Conservation (phyloP, 23 tunicate genomes). For the Clavelina lepadiformis region DNA sequence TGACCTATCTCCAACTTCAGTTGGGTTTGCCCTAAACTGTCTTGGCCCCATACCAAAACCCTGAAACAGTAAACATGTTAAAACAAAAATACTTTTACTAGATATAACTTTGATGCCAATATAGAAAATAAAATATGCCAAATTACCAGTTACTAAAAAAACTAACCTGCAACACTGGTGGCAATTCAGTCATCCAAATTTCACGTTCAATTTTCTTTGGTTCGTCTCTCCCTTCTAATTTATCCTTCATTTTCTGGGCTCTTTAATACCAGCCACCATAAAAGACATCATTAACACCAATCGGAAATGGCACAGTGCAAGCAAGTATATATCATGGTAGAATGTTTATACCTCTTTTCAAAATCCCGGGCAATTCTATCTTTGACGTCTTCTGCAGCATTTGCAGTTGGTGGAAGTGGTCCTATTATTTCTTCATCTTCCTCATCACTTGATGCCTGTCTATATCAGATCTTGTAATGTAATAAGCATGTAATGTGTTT, state of each 20-base stretch:
- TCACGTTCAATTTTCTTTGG: constrained; percentile 75
- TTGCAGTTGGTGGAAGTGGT: constrained; percentile 50
- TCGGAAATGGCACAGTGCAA: no score
- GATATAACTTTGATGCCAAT: background rate
- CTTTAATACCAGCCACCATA: constrained; percentile 11
- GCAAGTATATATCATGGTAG: no score
- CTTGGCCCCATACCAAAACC: constrained; percentile 82
- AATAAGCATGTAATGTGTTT: no score
- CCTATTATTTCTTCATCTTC: constrained; percentile 58
- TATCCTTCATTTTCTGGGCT: constrained; percentile 76
- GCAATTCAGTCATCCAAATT: constrained; percentile 94
- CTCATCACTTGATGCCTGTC: constrained; percentile 13
- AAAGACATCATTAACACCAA: background rate
- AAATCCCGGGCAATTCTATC: constrained; percentile 38
- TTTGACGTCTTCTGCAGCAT: constrained; percentile 2
- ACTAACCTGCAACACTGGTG: constrained; percentile 61
- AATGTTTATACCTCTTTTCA: constrained; percentile 69
- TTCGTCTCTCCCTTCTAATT: constrained; percentile 40
- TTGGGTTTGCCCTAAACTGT: constrained; percentile 51
- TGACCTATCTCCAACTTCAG: constrained; percentile 72
- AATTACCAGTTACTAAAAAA: background rate
- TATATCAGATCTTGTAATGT: no score
- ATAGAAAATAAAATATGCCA: background rate
- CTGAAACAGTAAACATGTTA: constrained; percentile 11
- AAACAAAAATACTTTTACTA: background rate